Base-by-base conservation (phyloP, 2,113 vertebrate species). In the rabbit (Oryctolagus cuniculus) region DNA sequence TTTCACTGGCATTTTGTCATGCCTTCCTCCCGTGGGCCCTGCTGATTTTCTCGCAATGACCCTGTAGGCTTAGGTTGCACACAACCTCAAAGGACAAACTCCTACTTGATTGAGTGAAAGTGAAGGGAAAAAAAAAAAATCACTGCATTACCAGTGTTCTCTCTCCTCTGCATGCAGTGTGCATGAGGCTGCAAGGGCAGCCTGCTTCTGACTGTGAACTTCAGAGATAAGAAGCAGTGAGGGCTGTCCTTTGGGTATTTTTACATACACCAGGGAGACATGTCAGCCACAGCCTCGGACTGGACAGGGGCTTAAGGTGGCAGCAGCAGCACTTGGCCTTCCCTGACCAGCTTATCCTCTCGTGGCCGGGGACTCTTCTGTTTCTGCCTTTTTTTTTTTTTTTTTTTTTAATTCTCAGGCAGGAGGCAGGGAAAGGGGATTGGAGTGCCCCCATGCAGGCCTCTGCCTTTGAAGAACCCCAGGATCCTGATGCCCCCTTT, bases 401-500 rank as follows among this genome's bases (percentile, higher is more conserved):
- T 13, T 66, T 63, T 29, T 66, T 81, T 93, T 61, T 53, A 81
- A 67, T 83, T 93, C 94, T 81, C 73, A 49, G 75, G 78, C 3
- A 0, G 75, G 89, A 78, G 44, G 80, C 63, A 34, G 19, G 1
- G 10, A 22, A 22, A 6, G 31, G 61, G 53, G 53, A 53, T 79
- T 36, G 63, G n/a, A 61, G 9, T 53, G 66, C 70, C 38, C 89
- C 34, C 84, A 85, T 84, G 55, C 93, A 66, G 90, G 38, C 85
- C 75, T 92, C 85, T 92, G 72, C 44, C 88, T 96, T 91, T 86
- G 91, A 95, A 92, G 70, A 36, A 64, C n/a, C 27, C 90, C 31
- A 25, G 0, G 27, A 64, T 51, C 55, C 27, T 44, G 61, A 25
- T 1, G 49, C 58, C 44, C 89, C 21, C 55, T 73, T 73, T 61